Percentiles rank a stretch among this genome's conserved stretches.
Conservation (phyloP, 35 echinoderm and acorn worm genomes). For the Lytechinus pictus region DNA sequence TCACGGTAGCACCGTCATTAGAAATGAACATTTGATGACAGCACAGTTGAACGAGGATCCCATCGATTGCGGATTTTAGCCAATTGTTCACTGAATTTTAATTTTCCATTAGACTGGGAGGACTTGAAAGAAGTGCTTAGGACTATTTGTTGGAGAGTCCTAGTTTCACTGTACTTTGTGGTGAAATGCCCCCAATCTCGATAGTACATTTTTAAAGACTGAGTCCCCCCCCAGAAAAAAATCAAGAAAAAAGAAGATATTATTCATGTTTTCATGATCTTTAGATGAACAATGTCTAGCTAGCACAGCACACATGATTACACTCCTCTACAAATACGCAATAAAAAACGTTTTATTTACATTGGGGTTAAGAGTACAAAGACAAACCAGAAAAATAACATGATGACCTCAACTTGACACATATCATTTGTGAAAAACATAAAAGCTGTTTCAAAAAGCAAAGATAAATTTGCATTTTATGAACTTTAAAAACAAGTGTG, state of each 20-base stretch:
- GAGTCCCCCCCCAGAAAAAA: neutral
- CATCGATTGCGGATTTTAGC: neutral
- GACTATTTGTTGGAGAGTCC: neutral
- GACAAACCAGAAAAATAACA: neutral
- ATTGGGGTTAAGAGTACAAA: neutral
- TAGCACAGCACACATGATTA: neutral
- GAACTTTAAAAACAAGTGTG: too few species aligned
- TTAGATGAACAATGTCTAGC: neutral
- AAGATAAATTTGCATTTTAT: too few species aligned
- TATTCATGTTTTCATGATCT: neutral
- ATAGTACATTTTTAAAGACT: neutral
- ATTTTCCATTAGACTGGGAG: conserved; percentile 17
- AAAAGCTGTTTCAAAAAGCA: neutral
- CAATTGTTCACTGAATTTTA: conserved; percentile 20
- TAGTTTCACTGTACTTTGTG: neutral
- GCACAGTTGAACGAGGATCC: neutral
- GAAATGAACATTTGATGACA: conserved; percentile 53
- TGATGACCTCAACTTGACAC: neutral
- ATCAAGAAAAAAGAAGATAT: neutral
- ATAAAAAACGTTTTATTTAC: neutral
- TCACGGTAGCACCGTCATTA: neutral
- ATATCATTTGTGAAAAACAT: neutral
- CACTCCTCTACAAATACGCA: neutral
- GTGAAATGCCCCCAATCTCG: neutral
- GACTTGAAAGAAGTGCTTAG: conserved; percentile 11